Conservation (phyloP, 2,888 invertebrate genomes). For the Schizotus pectinicornis region DNA sequence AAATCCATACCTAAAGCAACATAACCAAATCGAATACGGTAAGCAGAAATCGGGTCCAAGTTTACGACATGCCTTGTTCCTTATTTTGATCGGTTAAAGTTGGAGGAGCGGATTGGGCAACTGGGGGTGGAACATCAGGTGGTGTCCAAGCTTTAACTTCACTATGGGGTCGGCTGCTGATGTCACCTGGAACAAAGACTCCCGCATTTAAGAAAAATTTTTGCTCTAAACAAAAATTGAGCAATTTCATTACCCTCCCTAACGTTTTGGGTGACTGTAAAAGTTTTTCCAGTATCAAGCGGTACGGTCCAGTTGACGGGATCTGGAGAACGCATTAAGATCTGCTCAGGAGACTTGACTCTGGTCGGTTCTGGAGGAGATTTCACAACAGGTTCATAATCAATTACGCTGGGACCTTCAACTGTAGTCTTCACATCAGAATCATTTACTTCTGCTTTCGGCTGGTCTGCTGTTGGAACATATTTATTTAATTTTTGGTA, state of each 20-base stretch:
- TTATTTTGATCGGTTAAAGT: conserved; percentile 67
- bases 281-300: conserved; percentile 90
- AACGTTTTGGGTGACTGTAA: conserved; percentile 92
- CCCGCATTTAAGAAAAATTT: not conserved
- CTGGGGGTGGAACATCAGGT: conserved; percentile 67
- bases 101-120: conserved; percentile 72
- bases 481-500: conserved; percentile 5
- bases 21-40: conserved; percentile 57
- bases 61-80: conserved; percentile 61
- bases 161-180: conserved; percentile 84
- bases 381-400: conserved; percentile 79
- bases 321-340: conserved; percentile 90
- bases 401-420: conserved; percentile 51
- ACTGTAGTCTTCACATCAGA: conserved; percentile 57
- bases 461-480: conserved; percentile 45
- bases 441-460: conserved; percentile 44
- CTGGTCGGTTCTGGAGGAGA: conserved; percentile 92
- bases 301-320: conserved; percentile 96
- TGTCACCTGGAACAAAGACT: conserved; percentile 66
- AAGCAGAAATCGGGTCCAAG: conserved; percentile 56
- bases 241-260: conserved; percentile 66
- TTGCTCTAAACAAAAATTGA: not conserved
- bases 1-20: conserved; percentile 58
- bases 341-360: conserved; percentile 92
- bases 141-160: conserved; percentile 82